Conservation (phyloP, 2,888 invertebrate genomes). For the Meloe dianella region DNA sequence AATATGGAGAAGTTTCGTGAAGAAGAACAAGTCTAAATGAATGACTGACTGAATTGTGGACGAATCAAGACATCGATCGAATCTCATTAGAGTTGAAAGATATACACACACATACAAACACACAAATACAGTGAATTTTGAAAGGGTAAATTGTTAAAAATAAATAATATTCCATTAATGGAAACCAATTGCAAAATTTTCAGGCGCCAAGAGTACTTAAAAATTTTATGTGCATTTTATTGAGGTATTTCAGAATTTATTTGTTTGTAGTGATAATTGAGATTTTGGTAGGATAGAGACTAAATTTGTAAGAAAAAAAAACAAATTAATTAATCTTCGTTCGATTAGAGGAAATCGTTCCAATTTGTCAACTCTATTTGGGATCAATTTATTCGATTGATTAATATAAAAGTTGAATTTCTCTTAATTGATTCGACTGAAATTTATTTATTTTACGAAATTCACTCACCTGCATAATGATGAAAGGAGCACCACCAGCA, state of each 20-base stretch:
- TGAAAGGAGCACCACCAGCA: slow-evolving; percentile 36
- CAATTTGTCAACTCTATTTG: not conserved
- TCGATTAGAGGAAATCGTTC: not conserved
- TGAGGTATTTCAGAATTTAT: not conserved
- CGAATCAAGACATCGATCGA: slow-evolving; percentile 6
- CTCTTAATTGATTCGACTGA: not conserved
- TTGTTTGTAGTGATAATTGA: not conserved
- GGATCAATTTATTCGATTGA: not conserved
- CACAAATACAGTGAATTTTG: not conserved
- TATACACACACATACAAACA: not conserved
- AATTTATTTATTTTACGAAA: slow-evolving; percentile 35
- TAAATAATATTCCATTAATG: not conserved
- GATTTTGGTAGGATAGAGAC: not conserved
- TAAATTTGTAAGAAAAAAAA: no score
- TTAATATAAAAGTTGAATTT: not conserved
- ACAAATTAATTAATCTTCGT: not conserved
- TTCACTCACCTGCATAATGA: slow-evolving; percentile 40
- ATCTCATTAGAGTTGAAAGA: slow-evolving; percentile 10
- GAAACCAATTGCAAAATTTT: not conserved
- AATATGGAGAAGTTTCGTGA: slow-evolving; percentile 24
- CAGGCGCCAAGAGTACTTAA: not conserved
- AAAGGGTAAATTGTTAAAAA: not conserved
- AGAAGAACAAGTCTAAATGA: not conserved
- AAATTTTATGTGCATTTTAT: not conserved
- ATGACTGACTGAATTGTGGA: slow-evolving; percentile 7